Percentiles rank a stretch among this genome's conserved stretches.
Evolutionary conservation across 2,888 invertebrate genomes (phyloP).

Genomic region (Plagodis dolabraria): DNA sequence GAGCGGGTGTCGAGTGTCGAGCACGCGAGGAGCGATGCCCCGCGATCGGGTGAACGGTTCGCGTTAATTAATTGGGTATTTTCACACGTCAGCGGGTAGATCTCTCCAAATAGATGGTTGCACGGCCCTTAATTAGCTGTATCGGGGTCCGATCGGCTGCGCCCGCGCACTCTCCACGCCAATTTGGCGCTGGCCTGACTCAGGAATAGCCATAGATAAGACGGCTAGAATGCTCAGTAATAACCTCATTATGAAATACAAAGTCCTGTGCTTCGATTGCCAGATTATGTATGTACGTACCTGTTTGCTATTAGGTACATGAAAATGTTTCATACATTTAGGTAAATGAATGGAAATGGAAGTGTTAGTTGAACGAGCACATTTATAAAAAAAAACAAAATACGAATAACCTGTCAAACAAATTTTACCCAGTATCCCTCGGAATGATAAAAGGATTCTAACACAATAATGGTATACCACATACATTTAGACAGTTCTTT

Average conservation of each 20-base stretch:
- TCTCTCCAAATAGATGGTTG: constrained; percentile 83
- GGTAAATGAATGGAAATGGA: too few species aligned
- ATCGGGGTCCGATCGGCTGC: constrained; percentile 76
- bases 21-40: constrained; percentile 76
- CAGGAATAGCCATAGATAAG: constrained; percentile 74
- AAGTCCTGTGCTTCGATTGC: constrained; percentile 66
- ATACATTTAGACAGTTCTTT: too few species aligned
- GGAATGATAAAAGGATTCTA: too few species aligned
- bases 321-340: too few species aligned
- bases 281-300: constrained; percentile 45
- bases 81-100: constrained; percentile 84
- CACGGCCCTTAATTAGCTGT: constrained; percentile 82
- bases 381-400: too few species aligned
- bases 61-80: constrained; percentile 85
- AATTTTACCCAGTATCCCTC: too few species aligned
- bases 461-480: too few species aligned
- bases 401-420: too few species aligned
- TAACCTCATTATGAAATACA: constrained; percentile 83
- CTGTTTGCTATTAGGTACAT: too few species aligned
- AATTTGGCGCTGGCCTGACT: constrained; percentile 79
- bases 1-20: constrained; percentile 49
- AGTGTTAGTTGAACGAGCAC: too few species aligned
- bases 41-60: constrained; percentile 66
- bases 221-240: constrained; percentile 76
- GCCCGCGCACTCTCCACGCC: constrained; percentile 80